Percentiles rank a stretch among this genome's conserved stretches.
Evolutionary conservation across 2,888 invertebrate species (phyloP).

Genomic region (Leptopilina syphax): DNA sequence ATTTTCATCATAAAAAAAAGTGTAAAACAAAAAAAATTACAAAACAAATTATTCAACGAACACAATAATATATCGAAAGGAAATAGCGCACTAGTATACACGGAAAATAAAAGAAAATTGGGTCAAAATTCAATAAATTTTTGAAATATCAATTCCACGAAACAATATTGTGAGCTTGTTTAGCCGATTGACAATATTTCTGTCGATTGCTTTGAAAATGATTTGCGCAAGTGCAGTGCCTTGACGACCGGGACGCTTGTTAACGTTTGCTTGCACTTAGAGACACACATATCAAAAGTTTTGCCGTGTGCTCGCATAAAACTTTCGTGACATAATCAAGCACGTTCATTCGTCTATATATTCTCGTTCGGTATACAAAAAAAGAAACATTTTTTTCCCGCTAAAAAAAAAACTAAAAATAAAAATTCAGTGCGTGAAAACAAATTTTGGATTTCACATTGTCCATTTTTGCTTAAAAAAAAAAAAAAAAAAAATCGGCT

Average conservation of each 20-base stretch:
- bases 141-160: slow-evolving; percentile 2
- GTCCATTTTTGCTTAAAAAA: neutral
- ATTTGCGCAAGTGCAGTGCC: slow-evolving; percentile 70
- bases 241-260: slow-evolving; percentile 68
- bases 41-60: no score
- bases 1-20: no score
- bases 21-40: no score
- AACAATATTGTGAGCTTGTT: neutral
- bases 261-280: slow-evolving; percentile 43
- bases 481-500: slow-evolving; percentile 55
- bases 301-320: slow-evolving; percentile 52
- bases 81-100: no score
- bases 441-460: neutral
- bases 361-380: neutral
- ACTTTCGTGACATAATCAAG: slow-evolving; percentile 22
- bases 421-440: neutral
- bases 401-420: neutral
- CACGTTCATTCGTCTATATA: neutral
- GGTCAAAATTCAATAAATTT: slow-evolving; percentile 5
- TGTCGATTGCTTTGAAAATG: slow-evolving; percentile 13
- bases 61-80: neutral
- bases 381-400: neutral
- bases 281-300: slow-evolving; percentile 62
- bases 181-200: slow-evolving; percentile 21
- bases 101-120: neutral